Base-by-base conservation (phyloP, 2,888 invertebrate species). In the Sarcophaga variegata region DNA sequence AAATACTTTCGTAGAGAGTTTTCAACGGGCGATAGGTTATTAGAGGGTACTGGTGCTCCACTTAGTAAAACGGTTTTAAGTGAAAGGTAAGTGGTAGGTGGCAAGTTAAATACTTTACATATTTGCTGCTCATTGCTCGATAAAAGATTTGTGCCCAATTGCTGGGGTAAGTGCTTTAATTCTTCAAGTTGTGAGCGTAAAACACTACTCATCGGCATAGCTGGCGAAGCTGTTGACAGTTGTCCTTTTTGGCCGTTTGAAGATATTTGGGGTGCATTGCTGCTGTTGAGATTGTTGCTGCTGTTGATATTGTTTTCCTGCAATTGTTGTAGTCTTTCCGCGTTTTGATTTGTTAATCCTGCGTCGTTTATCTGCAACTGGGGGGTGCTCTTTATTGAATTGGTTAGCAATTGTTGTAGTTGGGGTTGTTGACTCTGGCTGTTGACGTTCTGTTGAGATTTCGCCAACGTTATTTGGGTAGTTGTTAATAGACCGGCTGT, bases 11-110 rank as follows among this genome's bases (percentile, higher is more conserved):
- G 94, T 92, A 94, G 94, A 91, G 94, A 91, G 78, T 90, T 91
- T 88, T 94, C 93, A 80, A 92, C 90, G 6, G 89, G 89, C n/a
- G 91, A 90, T 2, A 91, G 88, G 88, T 90, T 91, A 63, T 86
- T 84, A 62, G 91, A 90, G 67, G 90, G 62, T 14, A 91, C 86
- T 20, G 93, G 92, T 12, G 92, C 92, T 22, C 93, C 93, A 88
- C 93, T 93, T 83, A 98, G 95, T 88, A 98, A 95, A 90, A 97
- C 95, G 17, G 98, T 96, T 94, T 98, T 98, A 93, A 98, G 95
- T 4, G 97, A 97, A 90, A 97, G 95, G 94, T 98, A 98, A 93
- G 97, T 97, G 83, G 97, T 96, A 88, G 98, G 97, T 90, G 97
- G 96, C 92, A 98, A 94, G 92, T 97, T 96, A 91, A 98, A 95